Conservation (phyloP, 2,888 invertebrate genomes). For the Eremobia ochroleuca region DNA sequence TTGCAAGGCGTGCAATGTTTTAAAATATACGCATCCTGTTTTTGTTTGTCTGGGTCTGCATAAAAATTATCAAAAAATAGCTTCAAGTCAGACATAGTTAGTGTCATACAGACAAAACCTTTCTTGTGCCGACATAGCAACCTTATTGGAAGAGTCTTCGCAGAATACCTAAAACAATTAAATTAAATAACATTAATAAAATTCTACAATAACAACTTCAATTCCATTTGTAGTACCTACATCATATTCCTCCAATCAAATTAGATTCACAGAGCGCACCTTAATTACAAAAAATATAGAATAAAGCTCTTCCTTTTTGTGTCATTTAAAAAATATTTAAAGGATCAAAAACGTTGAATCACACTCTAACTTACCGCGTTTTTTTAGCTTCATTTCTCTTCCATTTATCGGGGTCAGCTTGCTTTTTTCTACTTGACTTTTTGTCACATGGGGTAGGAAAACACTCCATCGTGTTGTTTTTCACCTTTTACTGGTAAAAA, state of each 20-base stretch:
- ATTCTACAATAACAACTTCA: slow-evolving; percentile 22
- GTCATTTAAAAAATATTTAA: slow-evolving; percentile 18
- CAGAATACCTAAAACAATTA: slow-evolving; percentile 41
- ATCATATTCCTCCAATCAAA: slow-evolving; percentile 22
- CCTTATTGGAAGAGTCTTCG: slow-evolving; percentile 33
- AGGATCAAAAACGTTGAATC: slow-evolving; percentile 13
- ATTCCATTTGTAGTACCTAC: slow-evolving; percentile 17
- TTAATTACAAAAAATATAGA: slow-evolving; percentile 8
- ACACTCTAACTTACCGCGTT: slow-evolving; percentile 14
- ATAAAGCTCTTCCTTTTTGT: slow-evolving; percentile 24
- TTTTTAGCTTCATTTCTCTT: slow-evolving; percentile 17
- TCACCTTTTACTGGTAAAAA: slow-evolving; percentile 27
- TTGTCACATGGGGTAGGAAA: slow-evolving; percentile 26
- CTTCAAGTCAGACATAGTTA: slow-evolving; percentile 10
- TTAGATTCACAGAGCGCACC: slow-evolving; percentile 19
- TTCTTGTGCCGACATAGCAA: slow-evolving; percentile 40
- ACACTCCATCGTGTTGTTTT: slow-evolving; percentile 30
- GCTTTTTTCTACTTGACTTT: slow-evolving; percentile 31
- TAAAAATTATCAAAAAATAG: slow-evolving; percentile 20
- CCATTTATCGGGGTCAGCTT: slow-evolving; percentile 37
- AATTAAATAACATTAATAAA: slow-evolving; percentile 24
- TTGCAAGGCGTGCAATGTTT: slow-evolving; percentile 9
- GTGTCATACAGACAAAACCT: slow-evolving; percentile 34
- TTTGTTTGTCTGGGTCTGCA: slow-evolving; percentile 19
- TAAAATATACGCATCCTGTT: slow-evolving; percentile 19